Base-by-base conservation (phyloP, 2,888 invertebrate species). In the Lingula anatina region DNA sequence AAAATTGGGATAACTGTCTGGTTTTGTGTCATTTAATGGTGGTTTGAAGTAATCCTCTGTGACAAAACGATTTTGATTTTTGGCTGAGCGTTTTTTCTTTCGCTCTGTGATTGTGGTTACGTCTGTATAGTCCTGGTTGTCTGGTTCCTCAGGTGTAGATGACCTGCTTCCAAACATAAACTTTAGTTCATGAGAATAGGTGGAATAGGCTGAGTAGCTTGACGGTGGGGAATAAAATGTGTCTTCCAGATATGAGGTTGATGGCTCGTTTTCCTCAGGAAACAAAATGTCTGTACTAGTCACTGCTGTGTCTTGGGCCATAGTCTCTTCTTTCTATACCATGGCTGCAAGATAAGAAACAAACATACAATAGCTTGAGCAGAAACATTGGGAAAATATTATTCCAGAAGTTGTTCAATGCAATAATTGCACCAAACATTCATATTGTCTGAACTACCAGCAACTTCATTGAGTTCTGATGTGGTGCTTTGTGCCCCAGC, bases 111-210 rank as follows among this genome's bases (percentile, higher is more conserved):
- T 23, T 4, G 51, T 44, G 12, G 46, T 41, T 5, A 59, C 56
- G 40, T 51, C 53, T 15, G 55, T 53, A 35, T 59, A 59, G 38
- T 59, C 59, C 0, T 47, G 36, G 35, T 55, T 47, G 20, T 24
- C 38, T 4, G 27, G 26, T n/a, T n/a, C n/a, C n/a, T n/a, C n/a
- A n/a, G n/a, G n/a, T n/a, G n/a, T n/a, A n/a, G 25, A 35, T 44
- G 24, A 35, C 31, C 43, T 51, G 38, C 57, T 58, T 38, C 58
- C 57, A 43, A 58, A 58, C 35, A 60, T 58, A 39, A 58, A 61
- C 51, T 60, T 62, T 39, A 66, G 56, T 56, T 68, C 68, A 45
- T 59, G 62, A 12, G 66, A 65, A 49, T 65, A 64, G 18, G 63
- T 61, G 39, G 66, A 65, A 53, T 63, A 63, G n/a, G n/a, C n/a